Conservation (phyloP, 2,113 vertebrate genomes). For the Tichodroma muraria region DNA sequence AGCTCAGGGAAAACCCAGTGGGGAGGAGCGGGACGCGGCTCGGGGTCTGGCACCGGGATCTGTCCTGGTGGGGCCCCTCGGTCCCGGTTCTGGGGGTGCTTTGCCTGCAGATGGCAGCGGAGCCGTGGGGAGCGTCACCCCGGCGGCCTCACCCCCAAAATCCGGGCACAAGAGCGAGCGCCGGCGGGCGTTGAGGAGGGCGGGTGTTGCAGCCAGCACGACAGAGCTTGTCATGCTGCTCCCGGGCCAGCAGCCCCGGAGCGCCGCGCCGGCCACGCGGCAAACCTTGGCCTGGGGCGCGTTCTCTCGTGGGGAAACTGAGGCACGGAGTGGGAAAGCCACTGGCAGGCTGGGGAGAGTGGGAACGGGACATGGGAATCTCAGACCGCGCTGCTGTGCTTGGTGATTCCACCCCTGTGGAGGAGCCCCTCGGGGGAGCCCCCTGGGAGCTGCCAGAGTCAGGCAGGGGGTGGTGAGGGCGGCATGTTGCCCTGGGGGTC, state of each 20-base stretch:
- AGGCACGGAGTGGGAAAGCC: background rate
- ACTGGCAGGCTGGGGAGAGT: background rate
- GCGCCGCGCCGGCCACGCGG: background rate
- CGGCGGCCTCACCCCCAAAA: background rate
- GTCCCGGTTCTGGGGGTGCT: background rate
- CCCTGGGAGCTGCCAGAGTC: background rate
- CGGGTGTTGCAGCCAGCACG: background rate
- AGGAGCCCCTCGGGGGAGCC: background rate
- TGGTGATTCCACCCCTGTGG: background rate
- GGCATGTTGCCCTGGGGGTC: background rate
- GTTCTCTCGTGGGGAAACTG: background rate
- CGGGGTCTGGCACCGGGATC: background rate
- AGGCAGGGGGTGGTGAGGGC: background rate
- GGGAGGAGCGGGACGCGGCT: background rate
- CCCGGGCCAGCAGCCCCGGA: background rate
- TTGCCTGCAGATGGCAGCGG: background rate
- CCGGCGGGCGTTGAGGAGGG: background rate
- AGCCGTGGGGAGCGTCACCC: background rate
- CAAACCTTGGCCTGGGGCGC: slow-evolving; percentile 30
- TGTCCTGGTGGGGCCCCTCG: background rate
- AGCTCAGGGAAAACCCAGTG: background rate
- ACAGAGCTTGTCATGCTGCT: background rate
- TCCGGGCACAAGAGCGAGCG: background rate
- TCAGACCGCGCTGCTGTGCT: background rate
- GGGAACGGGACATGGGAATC: rapidly evolving